phyloP scores from a whole-genome alignment of 1,140 invertebrate genomes.

The Saccostrea cuccullata region DNA sequence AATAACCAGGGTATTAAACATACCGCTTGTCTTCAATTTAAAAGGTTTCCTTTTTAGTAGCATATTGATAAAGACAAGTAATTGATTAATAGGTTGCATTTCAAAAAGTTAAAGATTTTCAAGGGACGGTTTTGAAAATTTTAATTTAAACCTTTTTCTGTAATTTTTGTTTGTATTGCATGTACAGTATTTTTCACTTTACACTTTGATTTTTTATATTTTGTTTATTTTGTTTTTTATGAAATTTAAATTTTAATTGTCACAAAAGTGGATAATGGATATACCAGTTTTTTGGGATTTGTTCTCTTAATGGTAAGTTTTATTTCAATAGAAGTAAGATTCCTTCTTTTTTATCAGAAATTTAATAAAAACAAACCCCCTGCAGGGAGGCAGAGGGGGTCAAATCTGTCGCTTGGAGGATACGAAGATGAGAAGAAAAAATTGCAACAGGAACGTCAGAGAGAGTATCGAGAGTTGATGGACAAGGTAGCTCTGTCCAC shows the following conservation, averaged over 20 bases:
- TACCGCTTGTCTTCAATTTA: not conserved
- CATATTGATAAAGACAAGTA: not conserved
- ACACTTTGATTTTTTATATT: not conserved
- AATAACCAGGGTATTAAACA: not conserved
- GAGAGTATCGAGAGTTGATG: slow-evolving; percentile 48
- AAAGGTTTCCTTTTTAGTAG: not conserved
- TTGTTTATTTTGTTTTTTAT: not conserved
- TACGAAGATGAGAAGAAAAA: slow-evolving; percentile 26
- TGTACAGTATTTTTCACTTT: not conserved
- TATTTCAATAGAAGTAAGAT: not conserved
- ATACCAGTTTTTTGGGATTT: not conserved
- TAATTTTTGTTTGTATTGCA: not conserved
- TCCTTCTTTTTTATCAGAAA: slow-evolving; percentile 43
- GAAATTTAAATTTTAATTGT: not conserved
- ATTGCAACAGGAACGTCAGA: slow-evolving; percentile 42
- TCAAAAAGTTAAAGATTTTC: not conserved
- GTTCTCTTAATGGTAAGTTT: not conserved
- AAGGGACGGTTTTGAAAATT: not conserved
- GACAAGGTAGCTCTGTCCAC: slow-evolving; percentile 41
- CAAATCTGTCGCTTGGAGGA: slow-evolving; percentile 23
- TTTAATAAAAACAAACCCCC: slow-evolving; percentile 13
- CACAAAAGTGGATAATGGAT: not conserved
- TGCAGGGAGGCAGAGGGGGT: not conserved
- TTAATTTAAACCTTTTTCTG: not conserved
- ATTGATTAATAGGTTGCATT: not conserved